A percentile compares a stretch with the other conserved stretches of the same genome.
Conservation (phyloP, 2,888 invertebrate genomes). For the Drosophila crucigera region DNA sequence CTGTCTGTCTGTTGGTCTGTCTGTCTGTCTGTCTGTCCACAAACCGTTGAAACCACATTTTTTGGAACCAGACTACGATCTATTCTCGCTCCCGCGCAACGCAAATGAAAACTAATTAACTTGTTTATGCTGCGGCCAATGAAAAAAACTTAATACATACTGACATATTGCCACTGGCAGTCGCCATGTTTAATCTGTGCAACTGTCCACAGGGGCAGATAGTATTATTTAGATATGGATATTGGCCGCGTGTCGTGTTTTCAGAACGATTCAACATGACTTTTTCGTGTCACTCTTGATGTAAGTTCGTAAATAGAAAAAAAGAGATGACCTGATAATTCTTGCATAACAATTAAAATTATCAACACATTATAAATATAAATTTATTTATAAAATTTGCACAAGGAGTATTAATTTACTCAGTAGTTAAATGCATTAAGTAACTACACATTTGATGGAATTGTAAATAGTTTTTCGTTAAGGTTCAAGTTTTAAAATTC, state of each 20-base stretch:
- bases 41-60: conserved; percentile 18
- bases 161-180: conserved; percentile 52
- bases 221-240: neutral
- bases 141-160: conserved; percentile 26
- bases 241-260: neutral
- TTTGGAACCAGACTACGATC: conserved; percentile 6
- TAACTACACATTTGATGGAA: neutral
- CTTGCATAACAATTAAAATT: neutral
- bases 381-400: neutral
- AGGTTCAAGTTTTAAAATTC: too few species aligned
- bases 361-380: too few species aligned
- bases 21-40: neutral
- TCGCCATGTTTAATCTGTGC: conserved; percentile 58
- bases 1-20: neutral
- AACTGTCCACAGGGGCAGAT: conserved; percentile 35
- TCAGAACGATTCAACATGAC: neutral
- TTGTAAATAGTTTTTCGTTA: neutral
- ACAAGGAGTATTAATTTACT: neutral
- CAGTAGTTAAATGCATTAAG: neutral
- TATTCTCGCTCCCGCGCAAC: conserved; percentile 17
- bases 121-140: conserved; percentile 48
- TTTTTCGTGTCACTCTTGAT: neutral
- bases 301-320: neutral
- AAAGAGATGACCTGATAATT: neutral
- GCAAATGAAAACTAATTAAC: conserved; percentile 52